A percentile compares a stretch with the other conserved stretches of the same genome.
phyloP scores from a whole-genome alignment of 2,888 invertebrate genomes.

The Chaetogeoica ovagalla region DNA sequence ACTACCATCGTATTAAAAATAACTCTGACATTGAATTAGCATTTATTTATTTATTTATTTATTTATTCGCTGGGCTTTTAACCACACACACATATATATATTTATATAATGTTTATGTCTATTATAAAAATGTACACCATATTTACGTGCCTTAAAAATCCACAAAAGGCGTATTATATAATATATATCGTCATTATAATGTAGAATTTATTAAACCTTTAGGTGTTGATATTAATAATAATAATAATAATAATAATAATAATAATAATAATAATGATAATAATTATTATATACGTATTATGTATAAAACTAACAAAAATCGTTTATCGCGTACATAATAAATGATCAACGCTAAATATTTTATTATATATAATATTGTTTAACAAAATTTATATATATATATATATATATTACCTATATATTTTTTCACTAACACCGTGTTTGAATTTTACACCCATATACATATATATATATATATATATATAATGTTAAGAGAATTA shows the following conservation, averaged over 20 bases:
- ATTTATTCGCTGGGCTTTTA: slow-evolving; percentile 2
- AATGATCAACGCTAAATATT: background rate
- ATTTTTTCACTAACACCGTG: slow-evolving; percentile 19
- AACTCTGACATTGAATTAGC: background rate
- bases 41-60: slow-evolving; percentile 37
- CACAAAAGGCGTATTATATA: background rate
- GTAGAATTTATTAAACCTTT: slow-evolving; percentile 20
- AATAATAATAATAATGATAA: slow-evolving; percentile 4
- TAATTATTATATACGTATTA: background rate
- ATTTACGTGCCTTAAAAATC: slow-evolving; percentile 7
- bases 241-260: slow-evolving; percentile 7
- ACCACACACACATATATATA: too few species aligned
- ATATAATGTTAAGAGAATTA: background rate
- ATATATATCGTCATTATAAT: background rate
- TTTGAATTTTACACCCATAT: slow-evolving; percentile 17
- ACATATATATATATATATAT: background rate
- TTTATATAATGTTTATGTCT: too few species aligned
- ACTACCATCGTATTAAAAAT: too few species aligned
- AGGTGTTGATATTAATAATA: slow-evolving; percentile 24
- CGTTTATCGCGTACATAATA: background rate
- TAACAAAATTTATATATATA: background rate
- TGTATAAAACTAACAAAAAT: slow-evolving; percentile 23
- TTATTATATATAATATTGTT: background rate
- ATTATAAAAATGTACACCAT: too few species aligned
- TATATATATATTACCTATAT: too few species aligned